phyloP scores from a whole-genome alignment of 2,888 invertebrate species.

The Heliconius sara region DNA sequence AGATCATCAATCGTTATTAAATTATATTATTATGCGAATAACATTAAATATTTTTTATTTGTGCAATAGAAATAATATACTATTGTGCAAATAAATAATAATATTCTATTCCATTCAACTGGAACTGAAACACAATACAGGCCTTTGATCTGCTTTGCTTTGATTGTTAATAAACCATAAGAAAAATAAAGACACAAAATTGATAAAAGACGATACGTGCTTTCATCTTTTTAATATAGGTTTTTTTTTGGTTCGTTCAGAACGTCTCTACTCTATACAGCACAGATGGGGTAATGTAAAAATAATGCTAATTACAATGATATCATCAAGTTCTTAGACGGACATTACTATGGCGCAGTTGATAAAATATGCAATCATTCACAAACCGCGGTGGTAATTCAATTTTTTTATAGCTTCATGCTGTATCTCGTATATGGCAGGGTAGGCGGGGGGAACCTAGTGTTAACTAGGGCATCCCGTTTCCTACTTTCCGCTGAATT shows the following conservation, averaged over 20 bases:
- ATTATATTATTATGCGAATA: no score
- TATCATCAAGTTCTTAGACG: conserved; percentile 4
- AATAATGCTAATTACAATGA: conserved; percentile 23
- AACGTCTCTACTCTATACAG: not conserved
- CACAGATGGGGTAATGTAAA: conserved; percentile 5
- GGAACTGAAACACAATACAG: not conserved
- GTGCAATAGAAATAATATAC: not conserved
- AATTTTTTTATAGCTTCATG: no score
- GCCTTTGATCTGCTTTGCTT: not conserved
- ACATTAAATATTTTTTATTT: no score
- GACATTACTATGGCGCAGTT: not conserved
- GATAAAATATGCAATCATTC: not conserved
- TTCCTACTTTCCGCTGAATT: not conserved
- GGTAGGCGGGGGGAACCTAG: not conserved
- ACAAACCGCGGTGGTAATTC: not conserved
- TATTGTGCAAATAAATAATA: not conserved
- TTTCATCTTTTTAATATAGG: not conserved
- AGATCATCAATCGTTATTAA: no score
- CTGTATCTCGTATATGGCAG: not conserved
- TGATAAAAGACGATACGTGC: not conserved
- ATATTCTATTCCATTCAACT: not conserved
- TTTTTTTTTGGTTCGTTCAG: not conserved
- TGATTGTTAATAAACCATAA: not conserved
- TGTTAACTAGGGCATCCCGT: not conserved
- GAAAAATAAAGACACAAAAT: not conserved